Evolutionary conservation across 2,888 invertebrate genomes (phyloP), one percentile per base, ranked within the genome.

Genomic region (Rhodophaea formosa): DNA sequence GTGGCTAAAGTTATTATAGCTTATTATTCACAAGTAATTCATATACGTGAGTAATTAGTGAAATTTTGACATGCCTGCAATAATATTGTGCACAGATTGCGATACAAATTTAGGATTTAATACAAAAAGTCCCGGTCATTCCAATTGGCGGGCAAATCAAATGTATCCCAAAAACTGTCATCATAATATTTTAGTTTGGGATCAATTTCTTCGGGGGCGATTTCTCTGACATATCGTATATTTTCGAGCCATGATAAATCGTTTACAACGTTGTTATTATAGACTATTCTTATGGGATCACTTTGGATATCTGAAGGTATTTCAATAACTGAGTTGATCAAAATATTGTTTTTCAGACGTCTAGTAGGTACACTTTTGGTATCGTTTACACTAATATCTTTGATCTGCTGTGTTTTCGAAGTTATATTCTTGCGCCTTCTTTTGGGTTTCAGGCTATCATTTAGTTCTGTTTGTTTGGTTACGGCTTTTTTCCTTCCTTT

Each of bases 221-320:
- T 64, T 68, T 82, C 80, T 61, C 88, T 76, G 0, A 88, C 75
- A 54, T 71, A 84, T 60, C 74, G 76, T 42, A 89, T 70, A 42
- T 79, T 77, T 66, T 83, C 82, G 0, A 89, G 52, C 89, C 89
- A 89, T 1, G 85, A 82, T 1, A 87, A 62, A 62, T 82, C 79
- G 15, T 71, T 66, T 32, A 65, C 60, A 1, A 56, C 56, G 10
- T 47, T 42, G 15, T 16, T 49, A 17, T 65, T 12, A 42, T 46
- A 53, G 58, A 53, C 60, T 49, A 16, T 59, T 45, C 8, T 66
- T 68, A 53, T 66, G 62, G 15, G 65, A 64, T 6, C 63, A 57
- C 32, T 64, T 10, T n/a, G 10, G 47, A 47, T 17, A 23, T 15
- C 30, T 30, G 43, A 6, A 49, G 16, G 17, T 23, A 8, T 7